These are phyloP conservation scores for Solenopsis fugax DNA, from an alignment of 1,140 invertebrate species.

Conservation along the genomic window DNA sequence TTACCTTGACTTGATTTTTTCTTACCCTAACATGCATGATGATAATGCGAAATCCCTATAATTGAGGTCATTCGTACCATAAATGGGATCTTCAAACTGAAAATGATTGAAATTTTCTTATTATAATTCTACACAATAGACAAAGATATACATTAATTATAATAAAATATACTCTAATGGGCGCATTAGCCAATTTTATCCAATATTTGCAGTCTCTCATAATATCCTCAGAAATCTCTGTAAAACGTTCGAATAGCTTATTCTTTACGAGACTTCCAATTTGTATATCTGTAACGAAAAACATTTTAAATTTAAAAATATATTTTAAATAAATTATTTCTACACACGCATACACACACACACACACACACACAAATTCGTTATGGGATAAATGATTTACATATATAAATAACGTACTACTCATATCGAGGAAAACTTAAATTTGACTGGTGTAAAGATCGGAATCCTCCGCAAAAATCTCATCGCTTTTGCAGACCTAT, in stretches of 20 bases:
- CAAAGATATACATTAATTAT: neutral
- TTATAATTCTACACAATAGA: neutral
- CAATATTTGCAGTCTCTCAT: slow-evolving; percentile 88
- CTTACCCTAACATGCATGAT: slow-evolving; percentile 78
- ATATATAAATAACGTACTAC: slow-evolving; percentile 85
- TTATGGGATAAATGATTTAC: too few species aligned
- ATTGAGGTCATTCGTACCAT: slow-evolving; percentile 89
- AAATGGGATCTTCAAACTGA: slow-evolving; percentile 91
- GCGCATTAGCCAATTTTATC: slow-evolving; percentile 87
- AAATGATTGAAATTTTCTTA: slow-evolving; percentile 54
- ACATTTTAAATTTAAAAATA: neutral
- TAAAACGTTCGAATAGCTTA: slow-evolving; percentile 89
- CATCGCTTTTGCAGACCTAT: slow-evolving; percentile 87
- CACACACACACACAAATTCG: too few species aligned
- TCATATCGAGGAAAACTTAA: slow-evolving; percentile 90
- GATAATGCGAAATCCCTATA: slow-evolving; percentile 92
- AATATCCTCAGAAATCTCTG: slow-evolving; percentile 87
- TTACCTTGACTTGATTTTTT: neutral
- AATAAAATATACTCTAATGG: slow-evolving; percentile 83
- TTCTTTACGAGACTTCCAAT: slow-evolving; percentile 89
- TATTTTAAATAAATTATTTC: too few species aligned
- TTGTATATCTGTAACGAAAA: slow-evolving; percentile 89
- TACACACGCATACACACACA: neutral
- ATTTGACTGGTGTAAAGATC: slow-evolving; percentile 88
- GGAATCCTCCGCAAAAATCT: slow-evolving; percentile 79